Evolutionary conservation across 2,797 vertebrate species (phyloP).

Genomic region (Catharus ustulatus): DNA sequence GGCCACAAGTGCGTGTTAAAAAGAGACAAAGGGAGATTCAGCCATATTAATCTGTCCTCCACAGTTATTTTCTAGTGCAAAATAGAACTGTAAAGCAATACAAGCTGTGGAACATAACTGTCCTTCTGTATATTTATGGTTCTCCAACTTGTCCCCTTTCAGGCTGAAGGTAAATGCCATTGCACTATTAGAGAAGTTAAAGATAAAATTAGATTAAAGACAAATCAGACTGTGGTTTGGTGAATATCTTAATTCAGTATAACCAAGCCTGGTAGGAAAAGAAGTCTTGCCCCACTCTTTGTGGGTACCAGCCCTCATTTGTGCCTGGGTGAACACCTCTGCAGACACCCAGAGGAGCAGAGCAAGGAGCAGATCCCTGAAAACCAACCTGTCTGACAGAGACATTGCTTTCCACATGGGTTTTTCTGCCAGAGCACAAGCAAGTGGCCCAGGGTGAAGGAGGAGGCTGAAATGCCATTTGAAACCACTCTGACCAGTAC

Average conservation of each 20-base stretch:
- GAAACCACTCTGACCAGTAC: not conserved
- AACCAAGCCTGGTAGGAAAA: not conserved
- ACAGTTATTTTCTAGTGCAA: not conserved
- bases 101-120: not conserved
- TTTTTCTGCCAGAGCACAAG: not conserved
- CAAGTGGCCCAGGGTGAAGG: not conserved
- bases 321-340: not conserved
- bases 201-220: not conserved
- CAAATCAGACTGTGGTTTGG: not conserved
- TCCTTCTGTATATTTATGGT: not conserved
- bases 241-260: not conserved
- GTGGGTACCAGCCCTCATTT: not conserved
- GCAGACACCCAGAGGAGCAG: not conserved
- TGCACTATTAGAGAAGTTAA: not conserved
- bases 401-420: not conserved
- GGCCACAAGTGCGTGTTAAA: not conserved
- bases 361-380: not conserved
- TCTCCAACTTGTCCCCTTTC: not conserved
- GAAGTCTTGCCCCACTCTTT: not conserved
- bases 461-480: not conserved
- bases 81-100: not conserved
- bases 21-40: not conserved
- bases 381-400: not conserved
- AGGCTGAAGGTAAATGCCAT: not conserved
- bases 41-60: not conserved